Evolutionary conservation across 2,797 vertebrate genomes (phyloP).

Genomic region (Taenioides sp.): DNA sequence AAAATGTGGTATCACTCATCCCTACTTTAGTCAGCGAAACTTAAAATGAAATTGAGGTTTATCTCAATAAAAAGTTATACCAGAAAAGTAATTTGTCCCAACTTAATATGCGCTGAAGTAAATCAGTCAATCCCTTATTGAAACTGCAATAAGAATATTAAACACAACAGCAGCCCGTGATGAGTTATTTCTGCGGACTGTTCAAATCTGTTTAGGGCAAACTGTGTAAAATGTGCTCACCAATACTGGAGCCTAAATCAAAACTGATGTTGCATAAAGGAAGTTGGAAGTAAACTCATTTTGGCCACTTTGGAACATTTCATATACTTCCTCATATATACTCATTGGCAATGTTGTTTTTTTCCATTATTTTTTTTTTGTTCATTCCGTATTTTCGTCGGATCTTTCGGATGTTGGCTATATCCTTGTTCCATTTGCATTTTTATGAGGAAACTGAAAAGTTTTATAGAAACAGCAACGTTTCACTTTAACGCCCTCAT

Average conservation of each 20-base stretch:
- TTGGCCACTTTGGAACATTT: slow-evolving; percentile 3
- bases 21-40: neutral
- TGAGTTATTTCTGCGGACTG: neutral
- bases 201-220: neutral
- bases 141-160: neutral
- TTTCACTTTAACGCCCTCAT: slow-evolving; percentile 4
- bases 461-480: slow-evolving; percentile 5
- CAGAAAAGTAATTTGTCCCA: neutral
- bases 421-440: slow-evolving; percentile 1
- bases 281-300: neutral
- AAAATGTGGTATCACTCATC: neutral
- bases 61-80: neutral
- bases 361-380: neutral
- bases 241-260: neutral
- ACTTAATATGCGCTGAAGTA: neutral
- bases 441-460: slow-evolving; percentile 6
- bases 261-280: neutral
- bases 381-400: neutral
- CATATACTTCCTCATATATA: no score
- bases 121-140: neutral
- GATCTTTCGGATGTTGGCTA: neutral
- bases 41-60: neutral
- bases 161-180: neutral
- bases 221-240: neutral
- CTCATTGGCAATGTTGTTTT: neutral